A percentile compares a stretch with the other conserved stretches of the same genome.
These are phyloP conservation scores for Rissa tridactyla DNA, from an alignment of 2,113 vertebrate genomes.

Conservation along the genomic window DNA sequence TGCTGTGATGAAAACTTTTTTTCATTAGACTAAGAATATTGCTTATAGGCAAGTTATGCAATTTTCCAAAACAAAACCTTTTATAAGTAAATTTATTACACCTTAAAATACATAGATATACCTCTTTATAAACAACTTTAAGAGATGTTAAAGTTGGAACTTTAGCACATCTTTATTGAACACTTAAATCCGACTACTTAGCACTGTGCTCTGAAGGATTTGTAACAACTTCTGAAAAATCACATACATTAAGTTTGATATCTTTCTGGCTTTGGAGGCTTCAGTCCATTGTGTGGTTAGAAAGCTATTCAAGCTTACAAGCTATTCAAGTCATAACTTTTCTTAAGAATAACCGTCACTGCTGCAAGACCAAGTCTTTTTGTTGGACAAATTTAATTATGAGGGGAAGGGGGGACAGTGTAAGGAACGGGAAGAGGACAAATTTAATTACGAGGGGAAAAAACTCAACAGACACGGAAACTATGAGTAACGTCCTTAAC, in stretches of 20 bases:
- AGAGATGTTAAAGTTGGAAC: not conserved
- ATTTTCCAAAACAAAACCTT: not conserved
- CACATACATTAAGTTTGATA: not conserved
- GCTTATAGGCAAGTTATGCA: not conserved
- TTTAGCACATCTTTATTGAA: not conserved
- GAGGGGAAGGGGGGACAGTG: too few species aligned
- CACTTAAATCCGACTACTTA: not conserved
- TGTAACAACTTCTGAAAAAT: slow-evolving; percentile 36
- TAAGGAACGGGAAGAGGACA: not conserved
- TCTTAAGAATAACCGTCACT: not conserved
- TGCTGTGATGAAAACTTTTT: slow-evolving; percentile 30
- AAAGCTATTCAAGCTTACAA: not conserved
- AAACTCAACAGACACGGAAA: not conserved
- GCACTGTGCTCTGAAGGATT: slow-evolving; percentile 21
- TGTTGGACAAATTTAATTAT: not conserved
- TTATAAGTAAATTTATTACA: not conserved
- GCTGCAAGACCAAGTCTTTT: not conserved
- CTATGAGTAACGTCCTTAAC: not conserved
- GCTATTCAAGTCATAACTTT: not conserved
- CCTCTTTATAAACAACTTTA: not conserved
- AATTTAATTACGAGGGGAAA: not conserved
- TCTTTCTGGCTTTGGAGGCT: not conserved
- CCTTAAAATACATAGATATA: not conserved
- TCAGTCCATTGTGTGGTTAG: not conserved
- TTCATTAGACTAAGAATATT: not conserved